Conservation (phyloP, 2,888 invertebrate species). For the Callinectes sapidus region DNA sequence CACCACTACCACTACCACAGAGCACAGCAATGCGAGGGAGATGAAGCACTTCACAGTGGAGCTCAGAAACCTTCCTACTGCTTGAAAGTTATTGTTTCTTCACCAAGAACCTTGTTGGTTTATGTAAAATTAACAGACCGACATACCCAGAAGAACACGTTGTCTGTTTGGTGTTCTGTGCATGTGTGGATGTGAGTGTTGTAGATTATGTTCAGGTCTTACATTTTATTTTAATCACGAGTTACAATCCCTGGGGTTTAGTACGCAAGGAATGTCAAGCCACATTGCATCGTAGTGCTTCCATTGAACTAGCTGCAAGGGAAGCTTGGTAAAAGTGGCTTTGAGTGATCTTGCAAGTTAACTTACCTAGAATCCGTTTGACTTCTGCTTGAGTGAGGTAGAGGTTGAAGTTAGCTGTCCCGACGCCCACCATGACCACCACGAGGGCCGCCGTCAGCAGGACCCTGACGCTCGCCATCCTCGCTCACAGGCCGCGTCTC, state of each 20-base stretch:
- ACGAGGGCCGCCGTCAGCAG: conserved; percentile 38
- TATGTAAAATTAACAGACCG: neutral
- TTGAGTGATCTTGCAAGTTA: neutral
- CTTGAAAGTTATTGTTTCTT: neutral
- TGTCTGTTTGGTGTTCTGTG: neutral
- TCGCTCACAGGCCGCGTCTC: conserved; percentile 29
- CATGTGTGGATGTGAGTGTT: neutral
- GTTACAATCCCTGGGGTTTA: neutral
- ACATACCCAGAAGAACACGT: neutral
- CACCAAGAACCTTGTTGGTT: neutral
- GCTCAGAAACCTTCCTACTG: neutral
- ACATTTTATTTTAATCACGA: conserved; percentile 37
- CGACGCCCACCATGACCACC: conserved; percentile 14
- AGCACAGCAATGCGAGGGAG: neutral
- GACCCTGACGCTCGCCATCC: conserved; percentile 43
- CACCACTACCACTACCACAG: neutral
- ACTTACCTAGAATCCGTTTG: conserved; percentile 38
- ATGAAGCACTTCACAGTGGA: neutral
- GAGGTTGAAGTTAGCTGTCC: conserved; percentile 51
- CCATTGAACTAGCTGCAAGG: neutral
- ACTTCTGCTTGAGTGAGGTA: conserved; percentile 53
- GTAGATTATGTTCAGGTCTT: neutral
- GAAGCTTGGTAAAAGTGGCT: neutral
- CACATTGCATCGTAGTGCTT: neutral
- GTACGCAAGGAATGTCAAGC: neutral